Conservation (phyloP, 2,797 vertebrate genomes). For the Takifugu rubripes region DNA sequence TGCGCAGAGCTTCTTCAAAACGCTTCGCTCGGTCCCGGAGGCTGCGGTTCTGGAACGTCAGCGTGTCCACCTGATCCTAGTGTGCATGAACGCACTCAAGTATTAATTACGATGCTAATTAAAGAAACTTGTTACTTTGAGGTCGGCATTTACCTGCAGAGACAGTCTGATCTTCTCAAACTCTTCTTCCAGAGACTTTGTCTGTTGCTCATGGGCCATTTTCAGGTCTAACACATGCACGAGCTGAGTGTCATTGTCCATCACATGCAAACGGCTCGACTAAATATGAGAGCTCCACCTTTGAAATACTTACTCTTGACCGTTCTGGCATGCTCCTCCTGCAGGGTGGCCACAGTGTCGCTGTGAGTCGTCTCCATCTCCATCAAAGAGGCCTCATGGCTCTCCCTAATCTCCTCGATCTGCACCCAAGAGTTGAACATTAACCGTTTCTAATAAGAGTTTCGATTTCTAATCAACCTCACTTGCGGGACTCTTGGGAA, state of each 20-base stretch:
- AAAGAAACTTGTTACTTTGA: not conserved
- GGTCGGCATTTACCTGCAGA: conserved; percentile 79
- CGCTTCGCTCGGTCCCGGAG: conserved; percentile 89
- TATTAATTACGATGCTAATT: not conserved
- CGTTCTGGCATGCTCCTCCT: conserved; percentile 85
- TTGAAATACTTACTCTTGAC: conserved; percentile 80
- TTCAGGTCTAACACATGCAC: conserved; percentile 78
- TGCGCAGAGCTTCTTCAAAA: conserved; percentile 93
- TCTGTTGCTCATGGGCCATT: conserved; percentile 88
- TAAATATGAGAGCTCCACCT: not conserved
- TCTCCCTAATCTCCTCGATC: conserved; percentile 87
- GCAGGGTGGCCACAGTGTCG: conserved; percentile 78
- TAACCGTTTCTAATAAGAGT: too few relatives aligned
- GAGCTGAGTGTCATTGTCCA: not conserved
- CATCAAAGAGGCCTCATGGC: conserved; percentile 78
- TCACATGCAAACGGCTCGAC: not conserved
- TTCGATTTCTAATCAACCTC: not conserved
- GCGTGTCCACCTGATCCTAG: conserved; percentile 95
- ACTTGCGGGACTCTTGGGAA: too few relatives aligned
- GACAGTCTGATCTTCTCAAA: conserved; percentile 91
- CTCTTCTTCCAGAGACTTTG: conserved; percentile 85
- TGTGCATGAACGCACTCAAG: not conserved
- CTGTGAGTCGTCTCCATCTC: conserved; percentile 84
- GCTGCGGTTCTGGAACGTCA: conserved; percentile 94
- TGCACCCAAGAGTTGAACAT: conserved; percentile 44